These are phyloP conservation scores for Calephelis nemesis DNA, from an alignment of 1,140 invertebrate genomes.

Conservation along the genomic window DNA sequence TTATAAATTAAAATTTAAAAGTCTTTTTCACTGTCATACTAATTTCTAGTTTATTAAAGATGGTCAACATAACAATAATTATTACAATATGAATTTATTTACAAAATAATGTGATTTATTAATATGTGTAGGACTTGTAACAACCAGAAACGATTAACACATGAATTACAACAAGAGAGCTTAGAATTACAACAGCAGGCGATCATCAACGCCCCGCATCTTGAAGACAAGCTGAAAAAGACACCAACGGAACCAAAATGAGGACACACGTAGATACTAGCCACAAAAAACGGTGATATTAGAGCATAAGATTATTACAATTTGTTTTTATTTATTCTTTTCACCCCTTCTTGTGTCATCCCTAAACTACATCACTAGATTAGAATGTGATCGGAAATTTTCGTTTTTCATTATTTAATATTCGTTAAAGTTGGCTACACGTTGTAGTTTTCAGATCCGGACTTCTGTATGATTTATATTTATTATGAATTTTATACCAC, in stretches of 20 bases:
- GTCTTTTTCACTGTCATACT: conserved; percentile 1
- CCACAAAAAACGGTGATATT: conserved; percentile 19
- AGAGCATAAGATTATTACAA: conserved; percentile 21
- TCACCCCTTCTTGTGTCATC: not conserved
- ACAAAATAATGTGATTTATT: conserved; percentile 33
- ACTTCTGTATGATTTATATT: no score
- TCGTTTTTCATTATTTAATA: no score
- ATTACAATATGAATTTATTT: conserved; percentile 22
- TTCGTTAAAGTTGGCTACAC: no score
- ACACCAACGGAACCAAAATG: conserved; percentile 27
- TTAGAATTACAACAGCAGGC: conserved; percentile 69
- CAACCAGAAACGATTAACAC: conserved; percentile 61
- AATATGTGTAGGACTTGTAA: conserved; percentile 52
- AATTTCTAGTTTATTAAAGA: conserved; percentile 16
- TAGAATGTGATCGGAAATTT: no score
- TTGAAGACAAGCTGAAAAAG: conserved; percentile 65
- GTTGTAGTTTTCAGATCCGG: no score
- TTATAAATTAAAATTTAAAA: not conserved
- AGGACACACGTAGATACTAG: not conserved
- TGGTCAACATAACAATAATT: conserved; percentile 9
- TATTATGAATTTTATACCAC: no score
- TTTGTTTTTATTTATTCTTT: not conserved
- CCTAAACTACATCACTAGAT: no score
- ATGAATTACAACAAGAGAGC: conserved; percentile 68
- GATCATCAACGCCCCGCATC: conserved; percentile 59